Percentiles rank a stretch among this genome's conserved stretches.
Evolutionary conservation across 2,113 vertebrate genomes (phyloP).

Genomic region (Peromyscus leucopus): DNA sequence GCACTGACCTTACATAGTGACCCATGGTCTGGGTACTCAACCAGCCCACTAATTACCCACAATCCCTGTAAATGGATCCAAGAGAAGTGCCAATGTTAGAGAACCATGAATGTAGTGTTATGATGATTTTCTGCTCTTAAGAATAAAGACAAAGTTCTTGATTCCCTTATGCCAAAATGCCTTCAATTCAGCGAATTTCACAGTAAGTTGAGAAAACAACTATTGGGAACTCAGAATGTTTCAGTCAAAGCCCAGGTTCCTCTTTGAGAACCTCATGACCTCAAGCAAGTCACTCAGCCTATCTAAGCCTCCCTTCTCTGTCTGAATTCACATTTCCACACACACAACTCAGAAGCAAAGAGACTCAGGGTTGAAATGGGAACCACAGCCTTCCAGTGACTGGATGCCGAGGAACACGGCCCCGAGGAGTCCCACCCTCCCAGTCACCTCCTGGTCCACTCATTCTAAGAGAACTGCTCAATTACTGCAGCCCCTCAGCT

Average conservation of each 20-base stretch:
- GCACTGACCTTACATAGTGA: neutral
- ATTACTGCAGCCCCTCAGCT: neutral
- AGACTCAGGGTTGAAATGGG: neutral
- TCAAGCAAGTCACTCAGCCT: neutral
- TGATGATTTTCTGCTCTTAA: neutral
- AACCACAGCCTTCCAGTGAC: neutral
- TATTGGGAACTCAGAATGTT: neutral
- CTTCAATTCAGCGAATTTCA: neutral
- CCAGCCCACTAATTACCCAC: neutral
- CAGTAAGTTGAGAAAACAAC: slow-evolving; percentile 19
- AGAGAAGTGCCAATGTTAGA: neutral
- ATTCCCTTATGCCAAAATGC: neutral
- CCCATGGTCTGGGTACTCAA: neutral
- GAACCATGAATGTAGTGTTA: neutral
- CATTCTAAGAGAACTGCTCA: neutral
- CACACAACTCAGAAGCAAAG: neutral
- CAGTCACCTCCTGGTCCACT: slow-evolving; percentile 44
- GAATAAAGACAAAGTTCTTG: neutral
- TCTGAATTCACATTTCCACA: neutral
- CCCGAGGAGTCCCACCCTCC: neutral
- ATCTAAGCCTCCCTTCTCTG: neutral
- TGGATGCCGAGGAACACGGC: neutral
- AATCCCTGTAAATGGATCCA: neutral
- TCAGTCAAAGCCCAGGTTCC: neutral
- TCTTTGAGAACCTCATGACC: neutral